Evolutionary conservation across 2,888 invertebrate species (phyloP).

Genomic region (Myopa testacea): DNA sequence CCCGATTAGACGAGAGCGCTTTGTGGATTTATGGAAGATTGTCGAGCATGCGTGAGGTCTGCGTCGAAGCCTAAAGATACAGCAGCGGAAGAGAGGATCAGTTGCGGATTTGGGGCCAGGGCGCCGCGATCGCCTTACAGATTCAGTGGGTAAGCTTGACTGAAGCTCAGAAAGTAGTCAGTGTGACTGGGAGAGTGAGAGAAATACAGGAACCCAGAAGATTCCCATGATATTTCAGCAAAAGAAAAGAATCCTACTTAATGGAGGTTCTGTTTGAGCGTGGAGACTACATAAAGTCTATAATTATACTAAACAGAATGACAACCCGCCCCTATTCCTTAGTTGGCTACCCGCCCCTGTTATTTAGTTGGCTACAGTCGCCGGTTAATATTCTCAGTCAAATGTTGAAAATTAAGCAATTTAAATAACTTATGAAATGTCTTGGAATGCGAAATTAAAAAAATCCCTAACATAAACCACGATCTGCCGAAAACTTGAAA

Average conservation of each 20-base stretch:
- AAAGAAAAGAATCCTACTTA: too few relatives aligned
- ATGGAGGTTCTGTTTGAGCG: not conserved
- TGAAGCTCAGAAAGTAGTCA: not conserved
- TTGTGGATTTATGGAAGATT: constrained; percentile 28
- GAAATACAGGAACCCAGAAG: not conserved
- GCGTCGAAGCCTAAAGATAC: constrained; percentile 31
- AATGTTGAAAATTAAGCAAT: constrained; percentile 39
- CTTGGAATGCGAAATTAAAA: constrained; percentile 19
- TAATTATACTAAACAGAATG: not conserved
- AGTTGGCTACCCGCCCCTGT: constrained; percentile 6
- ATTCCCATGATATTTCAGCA: too few relatives aligned
- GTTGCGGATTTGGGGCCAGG: constrained; percentile 39
- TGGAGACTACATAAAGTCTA: not conserved
- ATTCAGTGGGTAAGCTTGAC: too few relatives aligned
- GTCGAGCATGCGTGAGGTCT: constrained; percentile 37
- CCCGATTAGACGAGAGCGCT: constrained; percentile 35
- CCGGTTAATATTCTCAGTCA: constrained; percentile 1
- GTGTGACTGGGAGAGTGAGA: not conserved
- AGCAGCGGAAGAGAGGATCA: constrained; percentile 37
- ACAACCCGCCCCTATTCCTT: too few relatives aligned
- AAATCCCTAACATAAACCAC: not conserved
- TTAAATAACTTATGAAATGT: constrained; percentile 40
- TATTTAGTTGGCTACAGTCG: not conserved
- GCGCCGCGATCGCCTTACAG: not conserved
- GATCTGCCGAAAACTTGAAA: constrained; percentile 3